These are phyloP conservation scores for Leptonema lineaticorne DNA, from an alignment of 1,140 invertebrate genomes.

Conservation along the genomic window DNA sequence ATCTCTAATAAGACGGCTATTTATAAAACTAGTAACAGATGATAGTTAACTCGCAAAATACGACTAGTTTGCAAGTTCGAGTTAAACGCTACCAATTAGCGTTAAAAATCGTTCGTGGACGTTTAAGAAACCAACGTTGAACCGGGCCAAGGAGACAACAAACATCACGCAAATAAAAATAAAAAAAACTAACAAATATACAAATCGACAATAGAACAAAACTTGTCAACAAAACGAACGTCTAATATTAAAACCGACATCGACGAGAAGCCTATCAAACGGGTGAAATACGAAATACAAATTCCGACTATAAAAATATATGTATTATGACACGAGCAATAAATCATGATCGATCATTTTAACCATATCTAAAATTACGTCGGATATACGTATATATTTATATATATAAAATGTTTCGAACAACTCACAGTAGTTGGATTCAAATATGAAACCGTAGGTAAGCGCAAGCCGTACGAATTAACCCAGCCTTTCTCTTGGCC, in stretches of 20 bases:
- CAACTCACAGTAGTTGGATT: neutral
- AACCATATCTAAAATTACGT: conserved; percentile 26
- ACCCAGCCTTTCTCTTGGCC: conserved; percentile 21
- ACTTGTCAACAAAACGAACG: neutral
- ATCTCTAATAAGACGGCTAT: no score
- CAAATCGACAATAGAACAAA: neutral
- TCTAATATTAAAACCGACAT: conserved; percentile 13
- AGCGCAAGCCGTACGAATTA: conserved; percentile 28
- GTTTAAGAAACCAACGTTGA: no score
- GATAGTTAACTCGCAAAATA: no score
- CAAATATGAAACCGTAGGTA: neutral
- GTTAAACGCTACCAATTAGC: no score
- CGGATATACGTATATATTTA: no score
- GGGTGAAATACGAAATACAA: conserved; percentile 9
- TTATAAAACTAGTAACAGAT: no score
- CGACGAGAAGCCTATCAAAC: neutral
- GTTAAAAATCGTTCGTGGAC: no score
- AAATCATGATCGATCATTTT: conserved; percentile 38
- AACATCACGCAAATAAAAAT: neutral
- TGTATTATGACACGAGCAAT: no score
- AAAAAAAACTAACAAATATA: neutral
- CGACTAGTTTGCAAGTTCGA: no score
- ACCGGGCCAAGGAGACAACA: neutral
- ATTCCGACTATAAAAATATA: no score
- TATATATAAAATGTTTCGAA: conserved; percentile 6